Conservation (phyloP, 2,113 vertebrate species). For the Lates calcarifer region DNA sequence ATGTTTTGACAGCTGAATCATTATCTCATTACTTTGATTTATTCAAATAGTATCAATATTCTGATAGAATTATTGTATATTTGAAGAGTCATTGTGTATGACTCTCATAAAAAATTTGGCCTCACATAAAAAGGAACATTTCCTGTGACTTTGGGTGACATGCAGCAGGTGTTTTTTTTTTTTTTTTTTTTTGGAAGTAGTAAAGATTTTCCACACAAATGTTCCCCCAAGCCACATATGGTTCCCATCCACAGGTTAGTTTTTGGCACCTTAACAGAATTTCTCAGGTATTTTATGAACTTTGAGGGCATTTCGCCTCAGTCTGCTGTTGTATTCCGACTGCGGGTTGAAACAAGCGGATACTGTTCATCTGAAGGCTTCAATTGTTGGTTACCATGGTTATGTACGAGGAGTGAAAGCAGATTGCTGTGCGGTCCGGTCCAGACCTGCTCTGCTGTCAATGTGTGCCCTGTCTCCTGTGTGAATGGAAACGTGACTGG, state of each 20-base stretch:
- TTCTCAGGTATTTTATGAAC: conserved; percentile 38
- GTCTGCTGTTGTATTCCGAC: conserved; percentile 12
- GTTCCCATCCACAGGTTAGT: conserved; percentile 22
- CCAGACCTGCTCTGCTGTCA: conserved; percentile 53
- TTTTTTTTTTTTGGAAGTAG: neutral
- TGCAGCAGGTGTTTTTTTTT: neutral
- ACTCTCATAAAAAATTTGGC: neutral
- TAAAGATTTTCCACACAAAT: neutral
- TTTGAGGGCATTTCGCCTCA: neutral
- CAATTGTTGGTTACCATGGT: conserved; percentile 44
- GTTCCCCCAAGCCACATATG: neutral
- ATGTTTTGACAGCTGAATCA: no score
- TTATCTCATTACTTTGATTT: neutral
- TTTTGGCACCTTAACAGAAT: neutral
- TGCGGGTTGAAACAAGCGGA: conserved; percentile 15
- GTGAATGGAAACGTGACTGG: conserved; percentile 27
- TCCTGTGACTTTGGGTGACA: neutral
- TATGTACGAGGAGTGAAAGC: conserved; percentile 14
- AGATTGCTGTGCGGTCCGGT: conserved; percentile 14
- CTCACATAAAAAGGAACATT: neutral
- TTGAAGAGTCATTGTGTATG: neutral
- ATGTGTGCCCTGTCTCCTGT: conserved; percentile 54
- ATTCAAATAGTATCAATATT: neutral
- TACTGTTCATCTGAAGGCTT: conserved; percentile 38
- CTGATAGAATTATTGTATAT: neutral